A percentile compares a stretch with the other conserved stretches of the same genome.
Conservation (phyloP, 2,113 vertebrate species). For the Trematomus loennbergii region DNA sequence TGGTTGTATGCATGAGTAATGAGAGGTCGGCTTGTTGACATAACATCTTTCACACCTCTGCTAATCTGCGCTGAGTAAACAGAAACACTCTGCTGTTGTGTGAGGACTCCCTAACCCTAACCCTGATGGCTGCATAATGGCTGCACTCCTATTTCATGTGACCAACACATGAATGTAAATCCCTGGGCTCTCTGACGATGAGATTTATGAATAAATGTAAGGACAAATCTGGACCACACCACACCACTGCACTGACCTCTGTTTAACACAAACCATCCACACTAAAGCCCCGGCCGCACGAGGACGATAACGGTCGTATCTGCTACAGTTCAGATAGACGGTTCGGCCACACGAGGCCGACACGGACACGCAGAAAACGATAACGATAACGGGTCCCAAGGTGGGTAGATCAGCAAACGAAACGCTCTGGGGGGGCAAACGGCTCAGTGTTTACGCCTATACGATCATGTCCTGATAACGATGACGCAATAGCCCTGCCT, state of each 20-base stretch:
- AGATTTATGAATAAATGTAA: slow-evolving; percentile 73
- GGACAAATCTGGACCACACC: slow-evolving; percentile 50
- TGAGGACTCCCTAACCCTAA: slow-evolving; percentile 21
- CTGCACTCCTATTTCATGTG: slow-evolving; percentile 43
- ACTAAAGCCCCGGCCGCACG: slow-evolving; percentile 4
- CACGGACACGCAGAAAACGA: too few species aligned
- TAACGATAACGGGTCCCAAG: too few species aligned
- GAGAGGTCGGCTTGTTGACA: slow-evolving; percentile 79
- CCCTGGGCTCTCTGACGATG: slow-evolving; percentile 63
- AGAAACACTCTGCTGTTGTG: slow-evolving; percentile 38
- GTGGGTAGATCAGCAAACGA: too few species aligned
- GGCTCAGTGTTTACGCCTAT: too few species aligned
- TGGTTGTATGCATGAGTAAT: slow-evolving; percentile 72
- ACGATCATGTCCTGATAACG: too few species aligned
- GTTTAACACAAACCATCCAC: slow-evolving; percentile 64
- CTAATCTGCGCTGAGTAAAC: slow-evolving; percentile 59
- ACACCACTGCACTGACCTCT: slow-evolving; percentile 59
- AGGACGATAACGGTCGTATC: too few species aligned
- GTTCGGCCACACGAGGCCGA: too few species aligned
- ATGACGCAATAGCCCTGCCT: too few species aligned
- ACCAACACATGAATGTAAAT: slow-evolving; percentile 58
- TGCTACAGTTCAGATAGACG: too few species aligned
- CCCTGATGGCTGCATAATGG: slow-evolving; percentile 29
- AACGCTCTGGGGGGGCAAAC: too few species aligned
- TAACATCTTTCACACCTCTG: slow-evolving; percentile 62